Evolutionary conservation across 2,113 vertebrate species (phyloP).

Genomic region (Phycodurus eques): DNA sequence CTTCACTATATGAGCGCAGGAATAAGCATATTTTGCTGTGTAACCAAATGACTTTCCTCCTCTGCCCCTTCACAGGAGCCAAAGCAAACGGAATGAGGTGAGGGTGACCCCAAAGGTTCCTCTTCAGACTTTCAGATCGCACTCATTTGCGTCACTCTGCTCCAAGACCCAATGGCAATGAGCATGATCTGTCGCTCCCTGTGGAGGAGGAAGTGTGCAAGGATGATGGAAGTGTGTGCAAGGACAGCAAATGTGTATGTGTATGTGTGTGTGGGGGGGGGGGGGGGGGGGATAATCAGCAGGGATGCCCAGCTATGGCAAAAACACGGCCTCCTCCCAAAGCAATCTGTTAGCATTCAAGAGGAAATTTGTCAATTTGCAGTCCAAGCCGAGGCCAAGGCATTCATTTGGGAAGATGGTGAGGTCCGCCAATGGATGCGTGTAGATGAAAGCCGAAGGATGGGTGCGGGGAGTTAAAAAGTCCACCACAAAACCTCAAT

Average conservation of each 20-base stretch:
- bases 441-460: slow-evolving; percentile 18
- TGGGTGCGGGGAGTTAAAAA: neutral
- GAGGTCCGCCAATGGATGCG: slow-evolving; percentile 26
- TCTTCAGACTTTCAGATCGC: slow-evolving; percentile 39
- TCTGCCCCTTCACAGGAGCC: neutral
- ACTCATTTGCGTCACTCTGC: slow-evolving; percentile 52
- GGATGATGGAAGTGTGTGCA: neutral
- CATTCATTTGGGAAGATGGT: slow-evolving; percentile 52
- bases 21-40: neutral
- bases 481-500: slow-evolving; percentile 44
- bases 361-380: slow-evolving; percentile 53
- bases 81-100: slow-evolving; percentile 31
- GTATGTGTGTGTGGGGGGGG: slow-evolving; percentile 27
- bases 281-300: slow-evolving; percentile 45
- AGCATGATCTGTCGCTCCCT: neutral
- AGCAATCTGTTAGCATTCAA: slow-evolving; percentile 51
- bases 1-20: neutral
- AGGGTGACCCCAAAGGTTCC: slow-evolving; percentile 51
- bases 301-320: slow-evolving; percentile 39
- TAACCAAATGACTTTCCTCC: neutral
- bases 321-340: slow-evolving; percentile 40
- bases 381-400: slow-evolving; percentile 40
- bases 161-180: slow-evolving; percentile 54
- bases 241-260: slow-evolving; percentile 33
- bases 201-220: slow-evolving; percentile 24